Evolutionary conservation across 2,797 vertebrate genomes (phyloP), one percentile per base, ranked within the genome.

Genomic region (Labeo calbasu): DNA sequence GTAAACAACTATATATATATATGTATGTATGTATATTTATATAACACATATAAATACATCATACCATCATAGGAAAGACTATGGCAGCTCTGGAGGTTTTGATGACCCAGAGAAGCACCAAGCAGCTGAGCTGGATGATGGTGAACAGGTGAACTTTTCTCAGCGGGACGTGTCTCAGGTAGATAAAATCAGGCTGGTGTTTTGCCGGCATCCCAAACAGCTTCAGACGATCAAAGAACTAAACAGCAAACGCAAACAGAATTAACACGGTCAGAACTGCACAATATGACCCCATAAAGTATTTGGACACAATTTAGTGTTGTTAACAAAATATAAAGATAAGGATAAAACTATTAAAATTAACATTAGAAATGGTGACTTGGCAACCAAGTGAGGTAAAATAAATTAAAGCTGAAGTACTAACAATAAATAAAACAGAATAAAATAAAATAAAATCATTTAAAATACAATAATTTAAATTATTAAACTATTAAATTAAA

Each of bases 1-100:
- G 69, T 14, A 84, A 25, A 71, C 19, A 36, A 19, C 81, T 50
- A 81, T 7, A 43, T 40, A 51, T 10, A 17, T 21, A 32, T 32
- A 32, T 32, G 28, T 32, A 32, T 32, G 28, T 32, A 32, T 32
- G 28, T 32, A 32, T 32, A 32, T 32, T 32, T 32, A 32, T 10
- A 84, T 4, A 36, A 36, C 77, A 81, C 17, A 40, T 36, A 48
- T 13, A 36, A 36, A 36, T 10, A 61, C 0, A 8, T 66, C 93
- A 83, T 96, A 99, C 98, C 98, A 99, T 99, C 98, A 99, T 99
- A 77, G 98, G 98, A 91, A 99, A 99, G 81, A 99, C 97, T 55
- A 99, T 99, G 87, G 98, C 98, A 50, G 97, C 97, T 91, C 92
- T 96, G 48, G 98, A 99, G 79, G 97, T 97, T 91, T 99, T 99